These are phyloP conservation scores for Gambusia affinis DNA, from an alignment of 2,113 vertebrate genomes.

Conservation along the genomic window DNA sequence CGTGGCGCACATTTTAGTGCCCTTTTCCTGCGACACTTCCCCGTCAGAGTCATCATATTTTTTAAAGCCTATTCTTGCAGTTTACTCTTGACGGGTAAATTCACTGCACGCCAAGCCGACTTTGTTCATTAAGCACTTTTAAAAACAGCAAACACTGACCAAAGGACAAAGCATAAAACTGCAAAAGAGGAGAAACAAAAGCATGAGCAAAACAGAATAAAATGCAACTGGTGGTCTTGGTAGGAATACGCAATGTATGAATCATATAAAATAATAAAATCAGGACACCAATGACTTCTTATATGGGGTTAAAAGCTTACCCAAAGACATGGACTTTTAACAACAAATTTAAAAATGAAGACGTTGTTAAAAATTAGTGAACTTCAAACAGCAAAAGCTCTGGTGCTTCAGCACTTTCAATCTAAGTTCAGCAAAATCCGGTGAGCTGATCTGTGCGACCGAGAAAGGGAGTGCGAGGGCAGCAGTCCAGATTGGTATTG, in stretches of 20 bases:
- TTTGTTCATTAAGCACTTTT: not conserved
- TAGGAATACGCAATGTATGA: not conserved
- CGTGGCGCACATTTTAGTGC: conserved; percentile 34
- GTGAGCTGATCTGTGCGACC: no score
- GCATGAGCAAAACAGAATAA: not conserved
- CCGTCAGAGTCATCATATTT: conserved; percentile 10
- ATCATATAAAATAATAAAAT: not conserved
- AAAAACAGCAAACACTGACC: not conserved
- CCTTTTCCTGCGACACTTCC: conserved; percentile 55
- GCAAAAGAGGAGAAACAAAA: not conserved
- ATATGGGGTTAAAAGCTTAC: not conserved
- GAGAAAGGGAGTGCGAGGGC: no score
- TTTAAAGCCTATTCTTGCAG: conserved; percentile 6
- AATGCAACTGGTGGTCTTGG: not conserved
- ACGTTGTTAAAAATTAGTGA: no score
- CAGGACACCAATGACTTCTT: not conserved
- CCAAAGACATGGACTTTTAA: no score
- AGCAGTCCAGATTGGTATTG: no score
- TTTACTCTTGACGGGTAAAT: conserved; percentile 3
- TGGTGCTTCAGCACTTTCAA: no score
- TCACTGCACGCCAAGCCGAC: not conserved
- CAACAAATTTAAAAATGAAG: no score
- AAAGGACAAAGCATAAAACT: no score
- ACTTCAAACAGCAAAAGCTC: no score
- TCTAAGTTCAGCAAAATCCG: no score